Conservation (phyloP, 2,888 invertebrate species). For the Cheilosia impressa region DNA sequence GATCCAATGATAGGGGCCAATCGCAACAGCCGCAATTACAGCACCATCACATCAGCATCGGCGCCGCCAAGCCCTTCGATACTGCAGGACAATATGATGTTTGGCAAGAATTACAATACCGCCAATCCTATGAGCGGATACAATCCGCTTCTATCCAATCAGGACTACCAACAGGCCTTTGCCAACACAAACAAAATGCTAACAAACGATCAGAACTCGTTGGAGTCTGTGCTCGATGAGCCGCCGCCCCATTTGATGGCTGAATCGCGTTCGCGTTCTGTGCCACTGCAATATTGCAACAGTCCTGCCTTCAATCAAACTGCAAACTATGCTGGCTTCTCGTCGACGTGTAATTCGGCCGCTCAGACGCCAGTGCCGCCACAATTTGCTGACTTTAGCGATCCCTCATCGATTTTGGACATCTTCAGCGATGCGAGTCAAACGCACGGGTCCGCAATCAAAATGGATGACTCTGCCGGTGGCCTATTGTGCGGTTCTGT, state of each 20-base stretch:
- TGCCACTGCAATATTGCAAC: conserved; percentile 86
- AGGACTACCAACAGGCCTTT: conserved; percentile 56
- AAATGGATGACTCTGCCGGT: conserved; percentile 53
- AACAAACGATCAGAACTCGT: conserved; percentile 80
- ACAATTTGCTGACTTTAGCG: conserved; percentile 89
- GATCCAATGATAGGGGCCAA: conserved; percentile 83
- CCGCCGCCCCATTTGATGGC: conserved; percentile 77
- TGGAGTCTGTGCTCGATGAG: conserved; percentile 81
- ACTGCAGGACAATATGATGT: conserved; percentile 77
- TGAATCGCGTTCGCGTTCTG: conserved; percentile 90
- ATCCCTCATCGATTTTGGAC: conserved; percentile 77
- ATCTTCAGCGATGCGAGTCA: conserved; percentile 76
- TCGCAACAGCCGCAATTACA: conserved; percentile 79
- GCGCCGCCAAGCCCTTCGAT: conserved; percentile 88
- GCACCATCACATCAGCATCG: conserved; percentile 83
- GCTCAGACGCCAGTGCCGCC: conserved; percentile 89
- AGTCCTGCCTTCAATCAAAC: conserved; percentile 80
- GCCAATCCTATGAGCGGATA: conserved; percentile 81
- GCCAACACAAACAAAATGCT: conserved; percentile 59
- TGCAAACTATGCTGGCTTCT: conserved; percentile 76
- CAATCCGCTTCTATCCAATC: conserved; percentile 45
- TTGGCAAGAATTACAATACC: conserved; percentile 61
- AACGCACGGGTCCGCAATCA: conserved; percentile 60
- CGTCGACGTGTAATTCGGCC: conserved; percentile 87
- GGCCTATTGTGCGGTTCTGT: conserved; percentile 76